Conservation (phyloP, 2,113 vertebrate genomes). For the Suncus etruscus region DNA sequence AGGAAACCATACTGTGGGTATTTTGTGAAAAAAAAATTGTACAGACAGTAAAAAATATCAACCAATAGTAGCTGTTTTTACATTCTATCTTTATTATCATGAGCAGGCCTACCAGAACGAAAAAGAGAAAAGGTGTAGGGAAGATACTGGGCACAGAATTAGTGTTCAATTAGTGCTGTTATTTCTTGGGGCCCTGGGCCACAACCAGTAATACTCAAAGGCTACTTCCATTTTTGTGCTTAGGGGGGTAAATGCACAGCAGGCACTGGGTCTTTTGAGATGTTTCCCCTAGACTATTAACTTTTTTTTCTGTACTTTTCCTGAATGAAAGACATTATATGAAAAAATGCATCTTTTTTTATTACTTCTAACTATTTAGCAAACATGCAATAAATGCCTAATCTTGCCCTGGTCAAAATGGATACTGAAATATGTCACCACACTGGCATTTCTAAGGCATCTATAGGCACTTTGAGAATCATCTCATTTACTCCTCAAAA, state of each 20-base stretch:
- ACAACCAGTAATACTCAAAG: no score
- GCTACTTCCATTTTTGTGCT: no score
- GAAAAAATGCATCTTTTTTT: not conserved
- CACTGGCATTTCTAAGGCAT: not conserved
- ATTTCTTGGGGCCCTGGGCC: not conserved
- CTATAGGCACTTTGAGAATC: not conserved
- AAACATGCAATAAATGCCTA: conserved; percentile 41
- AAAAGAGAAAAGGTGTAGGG: not conserved
- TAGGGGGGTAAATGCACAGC: no score
- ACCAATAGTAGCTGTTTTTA: not conserved
- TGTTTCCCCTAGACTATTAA: no score
- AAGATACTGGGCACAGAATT: not conserved
- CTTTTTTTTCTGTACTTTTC: not conserved
- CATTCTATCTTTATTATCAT: not conserved
- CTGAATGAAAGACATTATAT: conserved; percentile 35
- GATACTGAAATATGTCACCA: conserved; percentile 32
- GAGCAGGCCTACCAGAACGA: not conserved
- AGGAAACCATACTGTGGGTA: conserved; percentile 8
- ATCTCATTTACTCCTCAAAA: conserved; percentile 34
- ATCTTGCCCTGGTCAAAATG: not conserved
- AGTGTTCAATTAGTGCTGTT: not conserved
- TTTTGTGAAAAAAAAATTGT: conserved; percentile 22
- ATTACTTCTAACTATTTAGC: conserved; percentile 30
- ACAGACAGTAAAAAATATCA: conserved; percentile 44
- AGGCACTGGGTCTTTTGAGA: no score